Base-by-base conservation (phyloP, 2,113 vertebrate species). In the Gadus chalcogrammus region DNA sequence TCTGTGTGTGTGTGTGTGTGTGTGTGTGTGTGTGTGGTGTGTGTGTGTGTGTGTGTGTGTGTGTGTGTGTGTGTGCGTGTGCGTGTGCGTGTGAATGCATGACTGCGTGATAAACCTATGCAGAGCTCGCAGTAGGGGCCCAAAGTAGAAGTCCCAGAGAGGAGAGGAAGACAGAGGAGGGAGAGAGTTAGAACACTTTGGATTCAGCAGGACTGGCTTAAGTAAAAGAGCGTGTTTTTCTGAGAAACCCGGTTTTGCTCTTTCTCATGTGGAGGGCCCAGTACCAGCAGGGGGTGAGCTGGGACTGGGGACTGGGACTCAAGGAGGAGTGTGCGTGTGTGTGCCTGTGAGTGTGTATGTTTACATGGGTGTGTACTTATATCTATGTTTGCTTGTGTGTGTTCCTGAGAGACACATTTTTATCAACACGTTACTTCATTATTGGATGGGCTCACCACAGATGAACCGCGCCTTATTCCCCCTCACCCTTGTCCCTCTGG, bases 191-290 rank as follows among this genome's bases (percentile, higher is more conserved):
- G 59, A 61, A 61, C n/a, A 18, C 20, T 22, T 13, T 1, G 1
- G 61, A 67, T 18, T 67, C 67, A 69, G 31, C 6, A 72, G 11
- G 58, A 67, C 76, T 87, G 64, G 74, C 73, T 74, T 28, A 53
- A 71, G 71, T 20, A 22, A 7, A 17, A 20, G 62, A 28, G 53
- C 85, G 72, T 91, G 79, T 88, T 9, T 92, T 68, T 90, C 84
- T 89, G 90, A 93, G 84, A 86, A 9, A 84, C 1, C 16, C 90
- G 88, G 85, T 85, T 56, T 64, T 91, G 71, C 71, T 83, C 77
- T 88, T 93, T 91, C 81, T 92, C 88, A 91, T 91, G 81, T 85
- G 91, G 76, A 92, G 86, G 77, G 88, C 90, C 85, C 92, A 93
- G 82, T 94, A 85, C 67, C 70, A 75, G 55, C 73, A 72, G 63